These are phyloP conservation scores for Leucozona laternaria DNA, from an alignment of 2,888 invertebrate species.

Conservation along the genomic window DNA sequence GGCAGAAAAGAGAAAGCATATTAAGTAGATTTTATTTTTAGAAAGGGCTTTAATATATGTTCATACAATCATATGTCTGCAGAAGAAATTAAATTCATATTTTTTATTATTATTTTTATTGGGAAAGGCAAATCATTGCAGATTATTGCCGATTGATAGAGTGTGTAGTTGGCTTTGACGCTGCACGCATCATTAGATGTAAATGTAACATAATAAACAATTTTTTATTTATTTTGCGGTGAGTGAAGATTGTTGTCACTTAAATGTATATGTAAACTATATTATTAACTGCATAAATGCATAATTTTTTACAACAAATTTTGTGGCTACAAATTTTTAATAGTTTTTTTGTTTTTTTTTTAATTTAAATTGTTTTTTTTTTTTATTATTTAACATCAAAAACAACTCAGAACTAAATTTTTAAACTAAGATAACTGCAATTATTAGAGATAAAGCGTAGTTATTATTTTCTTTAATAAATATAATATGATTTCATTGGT, in stretches of 20 bases:
- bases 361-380: background rate
- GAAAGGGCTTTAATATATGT: constrained; percentile 66
- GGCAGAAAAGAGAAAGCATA: background rate
- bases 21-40: constrained; percentile 58
- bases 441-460: too few relatives aligned
- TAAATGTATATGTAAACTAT: background rate
- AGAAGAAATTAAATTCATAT: constrained; percentile 55
- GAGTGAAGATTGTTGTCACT: background rate
- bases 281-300: background rate
- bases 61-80: too few relatives aligned
- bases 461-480: too few relatives aligned
- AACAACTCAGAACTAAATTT: too few relatives aligned
- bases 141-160: constrained; percentile 22
- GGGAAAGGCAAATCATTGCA: constrained; percentile 13
- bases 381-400: background rate
- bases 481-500: too few relatives aligned
- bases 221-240: background rate
- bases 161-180: background rate
- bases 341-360: background rate
- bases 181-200: constrained; percentile 30
- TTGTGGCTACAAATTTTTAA: background rate
- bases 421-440: too few relatives aligned
- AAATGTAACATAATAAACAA: constrained; percentile 11
- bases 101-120: constrained; percentile 33
- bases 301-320: background rate